Conservation (phyloP, 2,888 invertebrate species). For the Noctua fimbriata region DNA sequence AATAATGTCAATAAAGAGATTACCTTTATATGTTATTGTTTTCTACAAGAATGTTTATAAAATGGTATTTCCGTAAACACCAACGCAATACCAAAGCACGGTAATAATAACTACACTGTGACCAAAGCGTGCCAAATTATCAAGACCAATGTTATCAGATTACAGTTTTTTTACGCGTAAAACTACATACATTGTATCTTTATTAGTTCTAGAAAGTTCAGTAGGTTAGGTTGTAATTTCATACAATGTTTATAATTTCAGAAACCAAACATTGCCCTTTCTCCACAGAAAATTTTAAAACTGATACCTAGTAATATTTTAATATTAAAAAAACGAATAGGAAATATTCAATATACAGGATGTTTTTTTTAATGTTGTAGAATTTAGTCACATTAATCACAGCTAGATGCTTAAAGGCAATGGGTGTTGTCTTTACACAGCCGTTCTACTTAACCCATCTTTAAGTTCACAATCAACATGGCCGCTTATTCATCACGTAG, state of each 20-base stretch:
- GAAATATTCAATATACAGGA: neutral
- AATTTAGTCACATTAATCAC: neutral
- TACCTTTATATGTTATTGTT: neutral
- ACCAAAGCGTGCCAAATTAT: conserved; percentile 44
- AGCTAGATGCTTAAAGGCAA: neutral
- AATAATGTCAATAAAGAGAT: neutral
- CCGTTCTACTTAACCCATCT: neutral
- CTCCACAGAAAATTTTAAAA: neutral
- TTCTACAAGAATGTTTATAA: conserved; percentile 5
- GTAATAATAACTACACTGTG: no score
- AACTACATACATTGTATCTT: conserved; percentile 1
- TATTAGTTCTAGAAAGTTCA: conserved; percentile 10
- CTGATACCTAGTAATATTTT: neutral
- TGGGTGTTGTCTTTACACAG: neutral
- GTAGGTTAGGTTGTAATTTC: neutral
- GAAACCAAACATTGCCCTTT: neutral
- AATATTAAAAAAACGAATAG: neutral
- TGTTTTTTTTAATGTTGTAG: neutral
- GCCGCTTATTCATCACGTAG: conserved; percentile 10
- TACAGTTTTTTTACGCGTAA: conserved; percentile 10
- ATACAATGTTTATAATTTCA: neutral
- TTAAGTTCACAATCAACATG: conserved; percentile 31
- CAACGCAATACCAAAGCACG: neutral
- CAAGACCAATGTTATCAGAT: conserved; percentile 47
- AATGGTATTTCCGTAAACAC: conserved; percentile 33